Percentiles rank a stretch among this genome's conserved stretches.
phyloP scores from a whole-genome alignment of 2,888 invertebrate species.

The Chloroclysta siterata region DNA sequence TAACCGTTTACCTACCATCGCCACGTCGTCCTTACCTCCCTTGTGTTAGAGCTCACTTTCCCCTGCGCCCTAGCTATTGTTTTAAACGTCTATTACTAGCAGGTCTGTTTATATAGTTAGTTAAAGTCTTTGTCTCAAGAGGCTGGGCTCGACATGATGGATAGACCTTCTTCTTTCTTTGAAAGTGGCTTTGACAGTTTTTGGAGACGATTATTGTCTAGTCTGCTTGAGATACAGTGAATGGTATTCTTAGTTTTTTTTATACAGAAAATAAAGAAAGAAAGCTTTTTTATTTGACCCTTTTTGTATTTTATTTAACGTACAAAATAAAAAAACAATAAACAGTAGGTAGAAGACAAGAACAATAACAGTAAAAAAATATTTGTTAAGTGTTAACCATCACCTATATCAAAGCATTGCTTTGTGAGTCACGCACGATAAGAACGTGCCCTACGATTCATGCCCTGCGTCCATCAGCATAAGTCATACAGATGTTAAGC shows the following conservation, averaged over 20 bases:
- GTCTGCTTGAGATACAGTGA: background rate
- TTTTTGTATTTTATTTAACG: no score
- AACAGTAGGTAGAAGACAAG: no score
- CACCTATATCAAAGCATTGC: no score
- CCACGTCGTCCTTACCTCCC: conserved; percentile 26
- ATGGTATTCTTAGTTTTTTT: background rate
- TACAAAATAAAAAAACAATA: no score
- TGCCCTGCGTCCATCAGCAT: no score
- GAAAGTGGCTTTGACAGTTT: conserved; percentile 14
- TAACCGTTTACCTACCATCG: conserved; percentile 20
- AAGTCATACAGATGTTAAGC: no score
- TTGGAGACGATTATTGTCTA: background rate
- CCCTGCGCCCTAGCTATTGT: conserved; percentile 22
- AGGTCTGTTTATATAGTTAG: conserved; percentile 32
- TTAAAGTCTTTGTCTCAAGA: conserved; percentile 37
- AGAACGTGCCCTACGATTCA: no score
- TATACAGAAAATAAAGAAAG: no score
- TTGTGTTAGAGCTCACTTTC: conserved; percentile 24
- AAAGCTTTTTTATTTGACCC: no score
- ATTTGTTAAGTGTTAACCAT: no score
- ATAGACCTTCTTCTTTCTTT: conserved; percentile 37
- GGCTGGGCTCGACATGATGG: conserved; percentile 39
- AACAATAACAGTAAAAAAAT: no score
- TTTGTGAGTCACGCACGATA: no score
- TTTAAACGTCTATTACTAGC: conserved; percentile 33